Base-by-base conservation (phyloP, 2,797 vertebrate species). In the Iguana delicatissima region DNA sequence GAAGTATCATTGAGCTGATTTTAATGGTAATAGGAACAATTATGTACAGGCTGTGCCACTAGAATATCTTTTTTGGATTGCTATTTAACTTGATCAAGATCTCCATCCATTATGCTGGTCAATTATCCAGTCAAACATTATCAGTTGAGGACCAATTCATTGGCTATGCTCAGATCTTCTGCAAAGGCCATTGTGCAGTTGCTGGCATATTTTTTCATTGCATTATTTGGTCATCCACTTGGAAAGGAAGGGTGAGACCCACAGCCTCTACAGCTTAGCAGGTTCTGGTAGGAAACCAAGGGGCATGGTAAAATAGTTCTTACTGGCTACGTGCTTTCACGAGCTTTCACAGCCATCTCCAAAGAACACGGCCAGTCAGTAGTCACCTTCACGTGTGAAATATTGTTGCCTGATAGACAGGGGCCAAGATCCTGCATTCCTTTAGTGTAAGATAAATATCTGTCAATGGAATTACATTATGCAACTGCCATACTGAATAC, bases 1-100 rank as follows among this genome's bases (percentile, higher is more conserved):
- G 64, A 72, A 81, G 18, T 90, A 85, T 91, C 55, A 94, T 92
- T 92, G 89, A 93, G 91, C 52, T 88, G 89, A 94, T 82, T 77
- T 89, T 93, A 94, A 94, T 89, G 89, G 90, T 86, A 91, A 94
- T 84, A 74, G 73, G 42, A 80, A 86, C 88, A 92, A 94, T 94
- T 95, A 93, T 88, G 92, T 83, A 52, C 57, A 83, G 91, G 79
- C 46, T 1, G 1, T 86, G 89, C 87, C 91, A 85, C 85, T 89
- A 90, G 88, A 93, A 94, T 84, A 67, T 84, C 42, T 76, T 35
- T 22, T 29, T 35, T 64, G 16, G 13, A 35, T 32, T 67, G 26
- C 88, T 18, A 6, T 6, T 62, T 77, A 62, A 13, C 26, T 22
- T 20, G 13, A 55, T n/a, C 50, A 35, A 85, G n/a, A 38, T 67